phyloP scores from a whole-genome alignment of 2,113 vertebrate species.

The Rhinopomastus cyanomelas region DNA sequence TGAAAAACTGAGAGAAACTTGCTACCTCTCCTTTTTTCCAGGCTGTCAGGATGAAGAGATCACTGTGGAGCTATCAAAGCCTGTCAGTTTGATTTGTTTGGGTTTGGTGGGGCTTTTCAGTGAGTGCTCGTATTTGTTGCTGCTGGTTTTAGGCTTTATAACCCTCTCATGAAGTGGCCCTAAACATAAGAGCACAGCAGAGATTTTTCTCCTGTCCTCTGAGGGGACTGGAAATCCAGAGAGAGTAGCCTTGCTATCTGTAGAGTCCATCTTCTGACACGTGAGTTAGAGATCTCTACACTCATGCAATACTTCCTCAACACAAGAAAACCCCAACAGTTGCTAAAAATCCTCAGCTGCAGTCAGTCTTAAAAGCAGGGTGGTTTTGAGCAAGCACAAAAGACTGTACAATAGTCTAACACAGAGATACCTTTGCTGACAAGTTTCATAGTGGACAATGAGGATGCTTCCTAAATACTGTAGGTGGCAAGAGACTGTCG shows the following conservation, averaged over 20 bases:
- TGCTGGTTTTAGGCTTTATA: neutral
- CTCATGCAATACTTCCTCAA: neutral
- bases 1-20: neutral
- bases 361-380: neutral
- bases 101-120: neutral
- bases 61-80: neutral
- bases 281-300: neutral
- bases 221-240: neutral
- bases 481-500: neutral
- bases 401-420: neutral
- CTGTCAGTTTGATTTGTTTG: constrained; percentile 21
- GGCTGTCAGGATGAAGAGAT: neutral
- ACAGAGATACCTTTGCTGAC: neutral
- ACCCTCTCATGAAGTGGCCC: neutral
- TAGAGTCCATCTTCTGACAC: neutral
- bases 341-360: neutral
- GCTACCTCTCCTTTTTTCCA: neutral
- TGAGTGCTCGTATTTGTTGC: neutral
- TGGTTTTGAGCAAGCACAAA: neutral
- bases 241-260: neutral
- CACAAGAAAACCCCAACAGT: neutral
- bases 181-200: neutral
- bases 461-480: neutral
- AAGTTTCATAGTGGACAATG: neutral
- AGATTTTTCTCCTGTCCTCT: neutral